These are phyloP conservation scores for Kuschelorhynchus macadamiae DNA, from an alignment of 2,888 invertebrate genomes.

Conservation along the genomic window DNA sequence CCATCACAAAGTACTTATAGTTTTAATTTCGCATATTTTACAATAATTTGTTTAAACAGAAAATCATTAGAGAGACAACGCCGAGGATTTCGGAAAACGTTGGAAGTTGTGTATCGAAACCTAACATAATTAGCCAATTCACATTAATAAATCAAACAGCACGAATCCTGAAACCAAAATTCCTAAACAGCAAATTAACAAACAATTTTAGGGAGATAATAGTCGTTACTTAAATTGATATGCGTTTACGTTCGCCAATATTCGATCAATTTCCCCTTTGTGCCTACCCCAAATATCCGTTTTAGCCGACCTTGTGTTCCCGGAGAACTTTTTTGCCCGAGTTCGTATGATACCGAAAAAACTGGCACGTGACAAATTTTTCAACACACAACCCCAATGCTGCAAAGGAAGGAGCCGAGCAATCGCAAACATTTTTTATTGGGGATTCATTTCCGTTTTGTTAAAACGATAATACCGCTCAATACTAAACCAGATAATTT, in stretches of 20 bases:
- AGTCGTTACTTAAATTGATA: conserved; percentile 46
- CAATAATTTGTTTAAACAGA: too few species aligned
- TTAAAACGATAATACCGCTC: conserved; percentile 4
- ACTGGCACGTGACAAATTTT: conserved; percentile 29
- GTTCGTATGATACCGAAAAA: conserved; percentile 28
- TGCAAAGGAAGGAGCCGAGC: conserved; percentile 2
- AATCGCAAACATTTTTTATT: conserved; percentile 10
- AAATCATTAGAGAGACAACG: too few species aligned
- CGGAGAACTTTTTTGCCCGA: conserved; percentile 21
- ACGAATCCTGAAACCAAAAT: conserved; percentile 31
- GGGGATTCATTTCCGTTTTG: conserved; percentile 13
- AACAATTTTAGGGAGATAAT: conserved; percentile 46
- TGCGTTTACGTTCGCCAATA: conserved; percentile 44
- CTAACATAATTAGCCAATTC: conserved; percentile 25
- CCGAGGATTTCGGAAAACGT: too few species aligned
- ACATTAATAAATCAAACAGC: conserved; percentile 34
- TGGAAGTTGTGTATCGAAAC: not conserved
- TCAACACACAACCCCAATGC: conserved; percentile 2
- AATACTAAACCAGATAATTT: too few species aligned
- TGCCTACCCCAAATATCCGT: conserved; percentile 44
- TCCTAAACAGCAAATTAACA: conserved; percentile 46
- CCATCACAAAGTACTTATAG: too few species aligned
- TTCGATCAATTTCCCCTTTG: conserved; percentile 46
- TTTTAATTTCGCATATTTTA: too few species aligned
- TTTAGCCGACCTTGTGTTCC: conserved; percentile 32